Evolutionary conservation across 2,113 vertebrate genomes (phyloP).

Genomic region (Ictalurus furcatus): DNA sequence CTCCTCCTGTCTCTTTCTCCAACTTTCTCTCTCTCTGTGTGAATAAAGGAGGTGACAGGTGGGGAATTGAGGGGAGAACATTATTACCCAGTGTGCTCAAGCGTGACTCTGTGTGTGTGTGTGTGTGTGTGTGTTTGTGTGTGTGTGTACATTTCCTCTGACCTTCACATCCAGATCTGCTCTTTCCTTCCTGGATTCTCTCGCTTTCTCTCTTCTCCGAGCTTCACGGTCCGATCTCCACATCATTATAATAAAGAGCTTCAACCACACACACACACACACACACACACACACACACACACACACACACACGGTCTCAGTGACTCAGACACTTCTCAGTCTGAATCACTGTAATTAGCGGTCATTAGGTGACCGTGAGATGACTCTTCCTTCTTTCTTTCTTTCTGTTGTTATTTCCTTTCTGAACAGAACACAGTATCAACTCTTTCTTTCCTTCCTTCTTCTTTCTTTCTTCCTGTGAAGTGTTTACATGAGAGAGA

Average conservation of each 20-base stretch:
- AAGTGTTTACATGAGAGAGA: neutral
- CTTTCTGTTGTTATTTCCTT: neutral
- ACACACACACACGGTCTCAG: neutral
- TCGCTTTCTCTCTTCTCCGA: neutral
- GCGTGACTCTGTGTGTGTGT: neutral
- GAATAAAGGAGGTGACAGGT: conserved; percentile 20
- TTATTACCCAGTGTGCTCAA: conserved; percentile 1
- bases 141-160: neutral
- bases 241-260: neutral
- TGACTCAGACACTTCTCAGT: neutral
- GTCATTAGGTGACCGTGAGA: neutral
- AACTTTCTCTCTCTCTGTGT: neutral
- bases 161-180: neutral
- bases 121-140: neutral
- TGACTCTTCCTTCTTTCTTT: neutral
- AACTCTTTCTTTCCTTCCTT: no score
- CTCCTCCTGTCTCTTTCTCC: no score
- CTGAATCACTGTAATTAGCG: neutral
- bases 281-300: neutral
- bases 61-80: conserved; percentile 29
- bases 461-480: neutral
- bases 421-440: no score
- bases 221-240: neutral
- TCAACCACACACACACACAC: neutral
- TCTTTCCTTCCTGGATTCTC: neutral